These are phyloP conservation scores for Chymomyza caudatula DNA, from an alignment of 2,888 invertebrate genomes.

Conservation along the genomic window DNA sequence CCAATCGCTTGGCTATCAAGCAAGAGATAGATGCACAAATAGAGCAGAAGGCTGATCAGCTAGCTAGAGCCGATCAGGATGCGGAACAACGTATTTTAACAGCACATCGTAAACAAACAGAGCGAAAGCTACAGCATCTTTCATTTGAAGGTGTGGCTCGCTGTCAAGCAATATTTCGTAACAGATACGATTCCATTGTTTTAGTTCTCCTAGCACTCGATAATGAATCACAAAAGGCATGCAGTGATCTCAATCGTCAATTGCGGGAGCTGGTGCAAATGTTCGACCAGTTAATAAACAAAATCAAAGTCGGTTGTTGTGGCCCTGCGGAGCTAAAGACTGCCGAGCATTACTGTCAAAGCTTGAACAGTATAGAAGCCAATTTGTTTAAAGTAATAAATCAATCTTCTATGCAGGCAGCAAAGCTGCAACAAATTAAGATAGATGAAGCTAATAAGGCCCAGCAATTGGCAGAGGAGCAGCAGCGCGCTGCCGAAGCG, in stretches of 20 bases:
- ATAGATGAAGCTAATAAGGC: not conserved
- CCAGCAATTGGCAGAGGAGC: slow-evolving; percentile 16
- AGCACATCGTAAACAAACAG: slow-evolving; percentile 53
- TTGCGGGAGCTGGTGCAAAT: slow-evolving; percentile 72
- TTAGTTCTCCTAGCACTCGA: slow-evolving; percentile 77
- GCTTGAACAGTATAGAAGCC: slow-evolving; percentile 79
- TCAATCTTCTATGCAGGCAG: slow-evolving; percentile 57
- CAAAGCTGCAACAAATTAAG: slow-evolving; percentile 12
- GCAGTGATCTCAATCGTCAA: slow-evolving; percentile 75
- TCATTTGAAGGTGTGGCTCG: slow-evolving; percentile 80
- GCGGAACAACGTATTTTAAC: slow-evolving; percentile 58
- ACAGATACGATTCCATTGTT: slow-evolving; percentile 80
- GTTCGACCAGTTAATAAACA: slow-evolving; percentile 69
- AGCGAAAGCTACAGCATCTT: slow-evolving; percentile 62
- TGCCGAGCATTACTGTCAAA: slow-evolving; percentile 79
- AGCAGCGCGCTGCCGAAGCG: slow-evolving; percentile 23
- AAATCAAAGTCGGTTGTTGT: slow-evolving; percentile 77
- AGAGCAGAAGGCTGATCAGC: slow-evolving; percentile 61
- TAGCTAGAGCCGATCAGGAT: slow-evolving; percentile 51
- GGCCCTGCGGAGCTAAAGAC: slow-evolving; percentile 80
- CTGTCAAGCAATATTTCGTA: slow-evolving; percentile 80
- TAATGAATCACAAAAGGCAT: slow-evolving; percentile 76
- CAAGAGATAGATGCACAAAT: slow-evolving; percentile 53
- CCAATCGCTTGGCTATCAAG: slow-evolving; percentile 44
- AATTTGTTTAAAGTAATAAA: slow-evolving; percentile 78